Percentiles rank a stretch among this genome's conserved stretches.
phyloP scores from a whole-genome alignment of 2,888 invertebrate species.

The Caenorhabditis afra region DNA sequence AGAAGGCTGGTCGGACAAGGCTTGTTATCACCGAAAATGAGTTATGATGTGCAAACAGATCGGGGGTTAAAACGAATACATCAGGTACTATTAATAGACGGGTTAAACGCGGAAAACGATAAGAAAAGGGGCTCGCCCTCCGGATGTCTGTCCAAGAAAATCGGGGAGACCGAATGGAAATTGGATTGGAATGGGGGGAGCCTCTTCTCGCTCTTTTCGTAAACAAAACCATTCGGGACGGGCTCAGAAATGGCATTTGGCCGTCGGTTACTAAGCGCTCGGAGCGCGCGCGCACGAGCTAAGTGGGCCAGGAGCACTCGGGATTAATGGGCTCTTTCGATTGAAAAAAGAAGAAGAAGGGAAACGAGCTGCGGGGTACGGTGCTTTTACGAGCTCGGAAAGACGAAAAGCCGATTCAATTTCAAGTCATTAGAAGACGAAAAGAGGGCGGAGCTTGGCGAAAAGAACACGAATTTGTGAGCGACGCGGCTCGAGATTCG shows the following conservation, averaged over 20 bases:
- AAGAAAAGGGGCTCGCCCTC: not conserved
- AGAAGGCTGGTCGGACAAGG: not conserved
- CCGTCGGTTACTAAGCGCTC: not conserved
- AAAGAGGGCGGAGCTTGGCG: too few species aligned
- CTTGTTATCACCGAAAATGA: constrained; percentile 31
- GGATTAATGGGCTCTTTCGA: too few species aligned
- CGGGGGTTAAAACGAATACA: constrained; percentile 40
- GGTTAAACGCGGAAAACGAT: constrained; percentile 32
- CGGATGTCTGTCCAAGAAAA: constrained; percentile 25
- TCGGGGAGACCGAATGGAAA: constrained; percentile 4
- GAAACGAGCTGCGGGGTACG: not conserved
- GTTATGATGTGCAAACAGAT: constrained; percentile 29
- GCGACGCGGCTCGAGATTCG: too few species aligned
- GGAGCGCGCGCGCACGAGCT: too few species aligned
- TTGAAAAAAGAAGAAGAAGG: not conserved
- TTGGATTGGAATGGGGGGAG: not conserved
- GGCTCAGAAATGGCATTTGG: not conserved
- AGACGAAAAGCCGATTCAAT: too few species aligned
- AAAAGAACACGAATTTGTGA: too few species aligned
- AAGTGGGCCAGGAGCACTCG: too few species aligned
- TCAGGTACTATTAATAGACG: constrained; percentile 41
- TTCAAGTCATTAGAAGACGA: too few species aligned
- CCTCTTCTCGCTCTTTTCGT: not conserved
- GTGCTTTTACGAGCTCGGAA: too few species aligned
- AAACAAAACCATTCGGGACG: not conserved